phyloP scores from a whole-genome alignment of 2,113 vertebrate species.

The Callospermophilus lateralis region DNA sequence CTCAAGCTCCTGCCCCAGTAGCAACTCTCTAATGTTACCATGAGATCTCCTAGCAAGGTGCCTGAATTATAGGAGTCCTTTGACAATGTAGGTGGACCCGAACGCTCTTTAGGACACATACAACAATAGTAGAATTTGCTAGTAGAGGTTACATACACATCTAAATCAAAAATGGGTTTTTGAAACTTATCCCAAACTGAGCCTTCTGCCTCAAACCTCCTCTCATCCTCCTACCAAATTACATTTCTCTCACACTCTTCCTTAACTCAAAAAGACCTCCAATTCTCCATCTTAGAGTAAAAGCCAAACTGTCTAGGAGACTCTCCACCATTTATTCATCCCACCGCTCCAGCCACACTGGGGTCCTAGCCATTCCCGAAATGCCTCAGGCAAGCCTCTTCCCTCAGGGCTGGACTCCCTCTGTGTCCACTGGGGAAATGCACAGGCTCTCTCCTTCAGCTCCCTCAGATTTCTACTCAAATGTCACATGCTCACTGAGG shows the following conservation, averaged over 20 bases:
- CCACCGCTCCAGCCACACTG: accelerated
- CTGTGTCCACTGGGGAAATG: background rate
- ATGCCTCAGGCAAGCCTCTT: accelerated
- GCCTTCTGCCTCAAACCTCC: background rate
- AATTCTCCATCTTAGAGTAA: background rate
- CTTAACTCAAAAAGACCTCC: background rate
- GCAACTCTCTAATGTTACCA: background rate
- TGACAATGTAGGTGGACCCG: background rate
- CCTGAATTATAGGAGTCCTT: background rate
- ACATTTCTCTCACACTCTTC: background rate
- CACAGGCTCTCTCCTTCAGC: background rate
- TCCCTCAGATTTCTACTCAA: background rate
- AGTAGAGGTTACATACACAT: background rate
- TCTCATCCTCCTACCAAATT: background rate
- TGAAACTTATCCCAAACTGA: background rate
- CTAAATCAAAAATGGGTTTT: background rate
- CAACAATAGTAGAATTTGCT: background rate
- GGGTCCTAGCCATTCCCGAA: background rate
- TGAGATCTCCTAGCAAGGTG: background rate
- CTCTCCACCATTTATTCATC: background rate
- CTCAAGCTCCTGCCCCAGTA: background rate
- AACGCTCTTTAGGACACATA: background rate
- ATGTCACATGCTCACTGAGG: background rate
- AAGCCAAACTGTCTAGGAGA: background rate
- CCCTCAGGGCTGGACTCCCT: background rate